Base-by-base conservation (phyloP, 2,797 vertebrate genomes). In the Sebastes diaconus region DNA sequence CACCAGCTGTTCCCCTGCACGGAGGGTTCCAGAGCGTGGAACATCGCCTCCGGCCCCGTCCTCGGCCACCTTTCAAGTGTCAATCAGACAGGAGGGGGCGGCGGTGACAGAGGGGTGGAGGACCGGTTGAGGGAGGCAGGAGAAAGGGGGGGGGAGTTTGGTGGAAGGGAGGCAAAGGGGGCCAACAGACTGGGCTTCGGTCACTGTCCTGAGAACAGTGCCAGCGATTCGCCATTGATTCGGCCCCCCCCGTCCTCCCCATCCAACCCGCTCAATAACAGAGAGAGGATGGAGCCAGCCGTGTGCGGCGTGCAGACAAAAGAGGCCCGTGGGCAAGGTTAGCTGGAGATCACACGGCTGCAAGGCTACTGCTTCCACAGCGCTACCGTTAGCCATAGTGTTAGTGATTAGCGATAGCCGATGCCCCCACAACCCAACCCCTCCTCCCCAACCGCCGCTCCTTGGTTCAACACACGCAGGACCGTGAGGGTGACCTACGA, bases 161-260 rank as follows among this genome's bases (percentile, higher is more conserved):
- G 79, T 76, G 79, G 83, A 85, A 81, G 84, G 81, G 83, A 90
- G 68, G 88, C 65, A 90, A 84, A 88, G 90, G 88, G 87, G 89
- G 92, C 83, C 80, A 88, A 84, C 86, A 93, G 86, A 84, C 97
- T 96, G 95, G 96, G 97, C 97, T 97, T 95, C 96, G 97, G 97
- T 98, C 97, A 98, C 97, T 98, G 97, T 99, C 98, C 97, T 98
- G 97, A 98, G 97, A 98, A 99, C 97, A 96, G 97, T 97, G 97
- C 97, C 97, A 98, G 97, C 96, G 96, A 97, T 98, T 98, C 95
- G 97, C 97, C 97, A 99, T 99, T 98, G 97, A 99, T 99, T 99
- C 97, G 96, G 94, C 95, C 97, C 95, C 87, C 88, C 52, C 77
- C 52, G 32, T 67, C 75, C 60, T 65, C 71, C 65, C 75, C 22